Conservation (phyloP, 2,797 vertebrate genomes). For the Melanotaenia trifasciata region DNA sequence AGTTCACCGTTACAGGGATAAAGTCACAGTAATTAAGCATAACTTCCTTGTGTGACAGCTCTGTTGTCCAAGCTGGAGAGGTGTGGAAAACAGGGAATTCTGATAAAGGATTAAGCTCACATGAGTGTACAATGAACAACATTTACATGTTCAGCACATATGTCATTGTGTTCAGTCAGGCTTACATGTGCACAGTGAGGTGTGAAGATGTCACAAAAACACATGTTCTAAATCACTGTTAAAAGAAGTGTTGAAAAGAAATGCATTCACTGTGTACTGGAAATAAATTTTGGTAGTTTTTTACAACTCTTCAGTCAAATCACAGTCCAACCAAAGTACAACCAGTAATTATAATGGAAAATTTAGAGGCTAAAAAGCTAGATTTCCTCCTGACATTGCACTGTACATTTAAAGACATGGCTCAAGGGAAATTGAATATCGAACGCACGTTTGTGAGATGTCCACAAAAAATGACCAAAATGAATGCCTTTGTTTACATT, state of each 20-base stretch:
- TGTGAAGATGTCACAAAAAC: slow-evolving; percentile 23
- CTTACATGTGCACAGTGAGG: slow-evolving; percentile 4
- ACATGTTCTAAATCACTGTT: background rate
- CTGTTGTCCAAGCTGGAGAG: slow-evolving; percentile 35
- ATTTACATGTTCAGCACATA: slow-evolving; percentile 37
- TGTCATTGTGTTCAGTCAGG: slow-evolving; percentile 30
- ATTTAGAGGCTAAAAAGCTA: background rate
- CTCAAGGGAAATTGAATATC: background rate
- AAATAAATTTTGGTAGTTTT: background rate
- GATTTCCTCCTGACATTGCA: background rate
- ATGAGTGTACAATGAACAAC: slow-evolving; percentile 18
- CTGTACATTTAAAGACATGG: background rate
- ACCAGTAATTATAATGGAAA: too few relatives aligned
- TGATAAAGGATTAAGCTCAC: slow-evolving; percentile 37
- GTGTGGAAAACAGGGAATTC: slow-evolving; percentile 43
- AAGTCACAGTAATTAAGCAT: slow-evolving; percentile 51
- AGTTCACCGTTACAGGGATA: slow-evolving; percentile 40
- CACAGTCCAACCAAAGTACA: too few relatives aligned
- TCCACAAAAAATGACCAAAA: background rate
- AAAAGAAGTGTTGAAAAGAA: background rate
- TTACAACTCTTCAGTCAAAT: background rate
- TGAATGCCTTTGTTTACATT: background rate
- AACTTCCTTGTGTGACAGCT: slow-evolving; percentile 64
- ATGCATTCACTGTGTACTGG: background rate
- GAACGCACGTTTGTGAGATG: background rate